Evolutionary conservation across 1,140 invertebrate genomes (phyloP), one percentile per base, ranked within the genome.

Genomic region (Cotesia typhae): DNA sequence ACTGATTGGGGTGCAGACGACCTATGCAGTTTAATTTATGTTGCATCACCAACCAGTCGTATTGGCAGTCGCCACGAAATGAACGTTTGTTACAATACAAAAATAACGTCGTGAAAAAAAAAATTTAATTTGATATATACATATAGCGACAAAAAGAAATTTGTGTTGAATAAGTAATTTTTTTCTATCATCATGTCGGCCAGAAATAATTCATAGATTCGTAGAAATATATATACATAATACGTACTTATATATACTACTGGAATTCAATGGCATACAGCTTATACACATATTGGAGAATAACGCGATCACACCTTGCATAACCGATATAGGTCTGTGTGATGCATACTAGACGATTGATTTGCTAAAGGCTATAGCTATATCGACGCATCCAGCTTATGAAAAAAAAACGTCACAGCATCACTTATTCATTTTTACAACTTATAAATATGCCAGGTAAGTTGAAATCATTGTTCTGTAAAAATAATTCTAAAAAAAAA

Each of bases 11-110:
- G 81, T 82, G 79, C 78, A 76, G 72, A 71, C 80, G 74, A 75
- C 73, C 78, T 79, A 79, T 82, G 81, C 81, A 83, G 81, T 82
- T 83, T 83, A 83, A 83, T 83, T 83, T 83, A 82, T 83, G 81
- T 82, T 80, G 81, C 77, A 83, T 78, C 77, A 81, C 77, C 78
- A 81, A 77, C 76, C 79, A 79, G 79, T 80, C 79, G 79, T 77
- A 79, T 69, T 74, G 66, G 76, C 76, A 82, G 72, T 76, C 77
- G 74, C 72, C 71, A 75, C 75, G 63, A 77, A 76, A 73, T 73
- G 52, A 55, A 65, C 71, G 75, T 64, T 70, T 61, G 17, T 63
- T 64, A 69, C 35, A 4, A 7, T 20, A 12, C 60, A 4, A 63
- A 61, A 63, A 51, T 41, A 47, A 47, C 10, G 2, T 10, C 41